Base-by-base conservation (phyloP, 2,113 vertebrate species). In the Heloderma charlesbogerti region DNA sequence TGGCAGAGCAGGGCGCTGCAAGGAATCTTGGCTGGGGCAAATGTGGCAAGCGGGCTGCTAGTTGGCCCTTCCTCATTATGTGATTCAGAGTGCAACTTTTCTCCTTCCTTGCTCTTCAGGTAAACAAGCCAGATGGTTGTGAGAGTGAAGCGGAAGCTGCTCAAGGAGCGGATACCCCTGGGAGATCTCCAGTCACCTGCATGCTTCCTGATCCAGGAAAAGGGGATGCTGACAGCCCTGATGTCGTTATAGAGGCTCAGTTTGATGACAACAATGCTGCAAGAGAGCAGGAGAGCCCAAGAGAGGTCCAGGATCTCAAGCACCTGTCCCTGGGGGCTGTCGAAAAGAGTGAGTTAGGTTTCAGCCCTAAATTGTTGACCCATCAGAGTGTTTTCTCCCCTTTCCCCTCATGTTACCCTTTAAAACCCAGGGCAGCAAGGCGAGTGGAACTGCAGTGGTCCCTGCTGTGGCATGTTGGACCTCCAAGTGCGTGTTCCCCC, bases 191-290 rank as follows among this genome's bases (percentile, higher is more conserved):
- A 92, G 95, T 93, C 86, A 66, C 95, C 88, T 79, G 75, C 5
- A 7, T 92, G 79, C 89, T 78, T 4, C 93, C 10, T 27, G 95
- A 94, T 88, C 43, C 86, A 12, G 86, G 40, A 0, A 95, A 95
- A 93, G 91, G 67, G 40, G 69, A 57, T 51, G 92, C 57, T 81
- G 29, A 77, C 63, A 96, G 95, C 91, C 97, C 97, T 0, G 97
- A 98, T 92, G 97, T 98, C 69, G 95, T 97, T 87, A 95, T 97
- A 92, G 98, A 98, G 93, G 98, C 98, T 84, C 98, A 97, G 77
- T 97, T 97, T 94, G 97, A 97, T 86, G 97, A 94, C 90, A 96
- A 96, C 1, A 96, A 97, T 74, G 90, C 93, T 10, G 97, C 98
- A 78, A 94, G 94, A 51, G 95, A 95, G 48, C 95, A 94, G 81